Percentiles rank a stretch among this genome's conserved stretches.
Conservation (phyloP, 2,113 vertebrate genomes). For the Trinectes maculatus region DNA sequence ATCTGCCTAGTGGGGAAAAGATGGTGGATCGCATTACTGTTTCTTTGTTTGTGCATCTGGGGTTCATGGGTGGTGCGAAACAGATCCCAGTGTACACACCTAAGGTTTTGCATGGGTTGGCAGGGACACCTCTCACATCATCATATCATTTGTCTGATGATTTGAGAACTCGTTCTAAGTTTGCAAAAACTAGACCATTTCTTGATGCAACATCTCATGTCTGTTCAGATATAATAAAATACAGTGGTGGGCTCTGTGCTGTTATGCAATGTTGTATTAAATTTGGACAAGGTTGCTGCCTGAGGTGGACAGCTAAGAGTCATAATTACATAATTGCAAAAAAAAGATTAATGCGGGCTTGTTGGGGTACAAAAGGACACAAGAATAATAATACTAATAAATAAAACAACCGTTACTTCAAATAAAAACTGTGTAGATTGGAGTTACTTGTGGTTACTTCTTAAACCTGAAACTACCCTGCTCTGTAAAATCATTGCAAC, state of each 20-base stretch:
- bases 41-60: constrained; percentile 81
- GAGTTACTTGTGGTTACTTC: not conserved
- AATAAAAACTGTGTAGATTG: not conserved
- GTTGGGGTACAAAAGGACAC: not conserved
- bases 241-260: not conserved
- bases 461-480: too few relatives aligned
- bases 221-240: constrained; percentile 17
- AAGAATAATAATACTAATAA: too few relatives aligned
- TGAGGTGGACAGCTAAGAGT: constrained; percentile 8
- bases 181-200: constrained; percentile 36
- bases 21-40: constrained; percentile 75
- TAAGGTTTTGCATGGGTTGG: constrained; percentile 78
- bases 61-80: constrained; percentile 77
- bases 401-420: too few relatives aligned
- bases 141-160: constrained; percentile 74
- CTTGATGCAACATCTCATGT: constrained; percentile 40
- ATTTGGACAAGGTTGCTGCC: not conserved
- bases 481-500: not conserved
- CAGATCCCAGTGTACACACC: constrained; percentile 77
- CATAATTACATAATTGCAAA: not conserved
- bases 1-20: constrained; percentile 75
- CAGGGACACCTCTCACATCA: constrained; percentile 73
- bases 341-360: constrained; percentile 3
- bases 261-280: constrained; percentile 12
- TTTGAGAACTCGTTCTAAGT: constrained; percentile 53